These are phyloP conservation scores for Odontesthes bonariensis DNA, from an alignment of 2,113 vertebrate species.

Conservation along the genomic window DNA sequence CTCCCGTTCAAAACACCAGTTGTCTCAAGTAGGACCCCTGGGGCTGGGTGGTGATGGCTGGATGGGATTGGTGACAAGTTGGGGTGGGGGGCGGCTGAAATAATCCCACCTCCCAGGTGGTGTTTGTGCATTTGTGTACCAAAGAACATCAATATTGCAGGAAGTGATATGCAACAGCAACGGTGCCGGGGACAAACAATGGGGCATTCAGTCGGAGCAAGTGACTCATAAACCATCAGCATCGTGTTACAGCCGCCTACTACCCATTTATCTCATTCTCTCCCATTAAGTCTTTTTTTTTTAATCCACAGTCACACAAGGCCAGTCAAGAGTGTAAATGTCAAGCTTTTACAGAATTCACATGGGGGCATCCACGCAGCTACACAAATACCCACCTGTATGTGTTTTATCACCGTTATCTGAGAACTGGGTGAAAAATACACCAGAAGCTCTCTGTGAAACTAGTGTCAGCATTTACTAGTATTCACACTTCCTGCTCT, in stretches of 20 bases:
- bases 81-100: slow-evolving; percentile 5
- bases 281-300: slow-evolving; percentile 38
- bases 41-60: slow-evolving; percentile 44
- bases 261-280: slow-evolving; percentile 30
- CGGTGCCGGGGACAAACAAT: slow-evolving; percentile 31
- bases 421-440: slow-evolving; percentile 22
- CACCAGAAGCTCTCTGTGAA: slow-evolving; percentile 13
- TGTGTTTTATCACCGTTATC: slow-evolving; percentile 23
- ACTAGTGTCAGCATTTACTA: slow-evolving; percentile 13
- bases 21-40: slow-evolving; percentile 57
- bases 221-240: slow-evolving; percentile 37
- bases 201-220: slow-evolving; percentile 11
- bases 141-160: slow-evolving; percentile 55
- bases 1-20: slow-evolving; percentile 68
- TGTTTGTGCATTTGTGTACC: slow-evolving; percentile 35
- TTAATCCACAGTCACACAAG: slow-evolving; percentile 51
- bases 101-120: slow-evolving; percentile 59
- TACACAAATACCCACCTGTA: not conserved
- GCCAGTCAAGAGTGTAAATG: slow-evolving; percentile 29
- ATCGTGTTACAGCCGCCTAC: slow-evolving; percentile 31
- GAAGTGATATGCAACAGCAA: slow-evolving; percentile 23
- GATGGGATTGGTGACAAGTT: slow-evolving; percentile 28
- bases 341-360: slow-evolving; percentile 16
- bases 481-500: slow-evolving; percentile 25
- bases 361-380: not conserved